Base-by-base conservation (phyloP, 2,797 vertebrate genomes). In the Sitta carolinensis region DNA sequence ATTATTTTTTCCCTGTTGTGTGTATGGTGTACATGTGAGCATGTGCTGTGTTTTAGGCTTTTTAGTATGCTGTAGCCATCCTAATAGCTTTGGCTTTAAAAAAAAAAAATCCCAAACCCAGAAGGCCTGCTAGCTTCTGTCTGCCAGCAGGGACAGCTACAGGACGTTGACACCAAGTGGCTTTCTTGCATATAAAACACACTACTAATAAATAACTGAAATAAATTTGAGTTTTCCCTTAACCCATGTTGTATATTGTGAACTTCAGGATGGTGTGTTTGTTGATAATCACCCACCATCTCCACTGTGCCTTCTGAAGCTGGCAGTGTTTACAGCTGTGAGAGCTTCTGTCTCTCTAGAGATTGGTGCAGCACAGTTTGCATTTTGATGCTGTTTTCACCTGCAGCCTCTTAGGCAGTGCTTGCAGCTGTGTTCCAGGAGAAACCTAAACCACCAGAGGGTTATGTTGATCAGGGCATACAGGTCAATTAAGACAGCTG, bases 1-100 rank as follows among this genome's bases (percentile, higher is more conserved):
- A 95, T 94, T 85, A 87, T 86, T 95, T 97, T 96, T 92, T 93
- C 84, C 73, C 68, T 87, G 38, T 94, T 91, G 84, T 95, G 70
- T 93, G 54, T 95, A 18, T 74, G 52, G 45, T 57, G 26, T 94
- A 58, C 15, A 2, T 64, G 68, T 91, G 70, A 61, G 7, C 87
- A 83, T 79, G 94, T 97, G 90, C 80, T 95, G 74, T 95, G 73
- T 80, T 79, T 27, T 89, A 94, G 88, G 81, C 86, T 89, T 84
- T 88, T 92, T 95, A 91, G 87, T 95, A 20, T 96, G 64, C 92
- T 92, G 20, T 96, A 93, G 90, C 83, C 43, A 42, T 93, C 42
- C 78, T 96, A 95, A 94, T 93, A 89, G 79, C 89, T 93, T 61
- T 87, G 54, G 89, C 91, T 90, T 94, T 7, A 20, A 69, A 92